phyloP scores from a whole-genome alignment of 2,113 vertebrate genomes.

The Psettodes erumei region DNA sequence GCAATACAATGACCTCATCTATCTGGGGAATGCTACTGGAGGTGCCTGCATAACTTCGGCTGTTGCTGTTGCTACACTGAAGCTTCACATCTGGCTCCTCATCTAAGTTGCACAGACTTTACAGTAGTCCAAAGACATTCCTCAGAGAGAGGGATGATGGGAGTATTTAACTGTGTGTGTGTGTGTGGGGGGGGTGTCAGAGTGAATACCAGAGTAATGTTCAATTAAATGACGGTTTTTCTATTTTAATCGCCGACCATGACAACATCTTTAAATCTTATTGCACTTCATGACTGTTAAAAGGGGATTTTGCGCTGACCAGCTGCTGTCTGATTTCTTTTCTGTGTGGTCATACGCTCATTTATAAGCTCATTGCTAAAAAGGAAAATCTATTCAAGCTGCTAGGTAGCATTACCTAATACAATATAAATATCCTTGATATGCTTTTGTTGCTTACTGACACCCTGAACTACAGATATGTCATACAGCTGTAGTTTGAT shows the following conservation, averaged over 20 bases:
- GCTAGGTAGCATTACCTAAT: not conserved
- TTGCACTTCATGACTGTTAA: too few species aligned
- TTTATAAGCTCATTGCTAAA: not conserved
- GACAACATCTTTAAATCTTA: not conserved
- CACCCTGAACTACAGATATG: not conserved
- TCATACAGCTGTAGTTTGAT: not conserved
- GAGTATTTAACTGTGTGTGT: conserved; percentile 14
- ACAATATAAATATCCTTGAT: not conserved
- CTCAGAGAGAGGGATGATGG: conserved; percentile 46
- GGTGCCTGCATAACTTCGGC: not conserved
- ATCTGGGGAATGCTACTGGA: conserved; percentile 20
- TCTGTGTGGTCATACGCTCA: not conserved
- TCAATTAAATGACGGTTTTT: not conserved
- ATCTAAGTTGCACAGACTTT: conserved; percentile 28
- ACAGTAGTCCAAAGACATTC: conserved; percentile 50
- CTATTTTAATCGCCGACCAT: not conserved
- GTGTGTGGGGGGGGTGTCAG: not conserved
- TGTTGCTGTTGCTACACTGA: conserved; percentile 37
- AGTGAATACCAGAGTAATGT: conserved; percentile 16
- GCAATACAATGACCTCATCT: not conserved
- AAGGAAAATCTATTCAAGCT: not conserved
- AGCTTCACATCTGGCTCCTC: conserved; percentile 67
- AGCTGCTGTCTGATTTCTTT: not conserved
- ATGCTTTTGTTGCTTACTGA: not conserved
- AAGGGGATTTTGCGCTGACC: not conserved